Base-by-base conservation (phyloP, 92 coral and sea anemone genomes). In the Metridium senile region DNA sequence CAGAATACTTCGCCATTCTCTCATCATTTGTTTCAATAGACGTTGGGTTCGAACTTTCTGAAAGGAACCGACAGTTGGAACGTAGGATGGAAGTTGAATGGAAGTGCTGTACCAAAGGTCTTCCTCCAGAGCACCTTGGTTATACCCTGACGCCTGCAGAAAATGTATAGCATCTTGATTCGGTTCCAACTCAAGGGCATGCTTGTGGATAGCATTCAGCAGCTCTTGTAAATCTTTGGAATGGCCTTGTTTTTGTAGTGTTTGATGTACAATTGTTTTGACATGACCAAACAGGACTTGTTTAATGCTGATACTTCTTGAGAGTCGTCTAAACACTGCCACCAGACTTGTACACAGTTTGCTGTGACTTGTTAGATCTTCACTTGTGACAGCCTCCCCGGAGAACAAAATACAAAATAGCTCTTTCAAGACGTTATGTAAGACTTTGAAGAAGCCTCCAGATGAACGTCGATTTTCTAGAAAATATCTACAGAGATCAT, bases 151-250 rank as follows among this genome's bases (percentile, higher is more conserved):
- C n/a, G 83, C 70, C 70, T 82, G 88, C 43, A 89, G 70, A 19
- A 79, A 80, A 17, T 85, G 87, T 0, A 89, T 64, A 25, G 82
- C 73, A 63, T 85, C 82, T 52, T 85, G 88, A 70, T 89, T 89
- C 0, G 57, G 20, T 51, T 82, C 85, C 26, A 89, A 57, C 11
- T 69, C 74, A 26, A 77, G 57, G 53, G 81, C 43, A 45, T 51
- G 77, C 59, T 25, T 56, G 35, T 78, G 83, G 16, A 81, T 76
- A 7, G 10, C 52, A 3, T 68, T 67, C 18, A 74, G 66, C 22
- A 62, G 26, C 49, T 33, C 35, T 31, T 46, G 68, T 33, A 16
- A 26, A 21, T 58, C 45, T 25, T 11, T 59, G 34, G 9, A 28
- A 16, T 27, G 6, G 11, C 3, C 17, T 11, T 3, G 4, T n/a